These are phyloP conservation scores for Lampris incognitus DNA, from an alignment of 2,113 vertebrate species.

Conservation along the genomic window DNA sequence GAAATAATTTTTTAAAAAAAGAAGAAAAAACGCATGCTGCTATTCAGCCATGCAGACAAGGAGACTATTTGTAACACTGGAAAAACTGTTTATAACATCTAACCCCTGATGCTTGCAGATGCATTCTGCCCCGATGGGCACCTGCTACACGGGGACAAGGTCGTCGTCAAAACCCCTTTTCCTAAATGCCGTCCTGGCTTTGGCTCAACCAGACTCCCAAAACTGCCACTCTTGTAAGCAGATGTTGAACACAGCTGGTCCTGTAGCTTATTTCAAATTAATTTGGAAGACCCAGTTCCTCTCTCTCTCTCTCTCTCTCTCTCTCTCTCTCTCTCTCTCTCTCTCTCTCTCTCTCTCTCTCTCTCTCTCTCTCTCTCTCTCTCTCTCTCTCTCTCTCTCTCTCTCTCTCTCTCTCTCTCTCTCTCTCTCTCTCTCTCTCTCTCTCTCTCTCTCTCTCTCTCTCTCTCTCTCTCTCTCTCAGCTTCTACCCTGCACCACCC, in stretches of 20 bases:
- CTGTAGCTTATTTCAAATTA: conserved; percentile 12
- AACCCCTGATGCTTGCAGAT: no score
- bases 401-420: background rate
- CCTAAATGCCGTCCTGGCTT: background rate
- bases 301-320: background rate
- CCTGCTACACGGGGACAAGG: no score
- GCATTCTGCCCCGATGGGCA: background rate
- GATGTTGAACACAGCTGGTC: conserved; percentile 6
- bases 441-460: background rate
- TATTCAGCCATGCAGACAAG: no score
- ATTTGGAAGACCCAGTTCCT: background rate
- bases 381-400: background rate
- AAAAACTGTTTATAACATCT: no score
- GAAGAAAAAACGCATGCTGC: no score
- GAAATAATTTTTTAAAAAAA: background rate
- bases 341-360: background rate
- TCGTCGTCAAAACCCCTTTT: background rate
- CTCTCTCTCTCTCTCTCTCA: background rate
- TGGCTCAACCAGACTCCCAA: background rate
- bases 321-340: background rate
- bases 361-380: background rate
- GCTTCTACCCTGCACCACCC: background rate
- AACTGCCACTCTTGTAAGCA: conserved; percentile 1
- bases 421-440: background rate
- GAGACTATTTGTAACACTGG: no score